phyloP scores from a whole-genome alignment of 2,888 invertebrate genomes.

The Thereva nobilitata region DNA sequence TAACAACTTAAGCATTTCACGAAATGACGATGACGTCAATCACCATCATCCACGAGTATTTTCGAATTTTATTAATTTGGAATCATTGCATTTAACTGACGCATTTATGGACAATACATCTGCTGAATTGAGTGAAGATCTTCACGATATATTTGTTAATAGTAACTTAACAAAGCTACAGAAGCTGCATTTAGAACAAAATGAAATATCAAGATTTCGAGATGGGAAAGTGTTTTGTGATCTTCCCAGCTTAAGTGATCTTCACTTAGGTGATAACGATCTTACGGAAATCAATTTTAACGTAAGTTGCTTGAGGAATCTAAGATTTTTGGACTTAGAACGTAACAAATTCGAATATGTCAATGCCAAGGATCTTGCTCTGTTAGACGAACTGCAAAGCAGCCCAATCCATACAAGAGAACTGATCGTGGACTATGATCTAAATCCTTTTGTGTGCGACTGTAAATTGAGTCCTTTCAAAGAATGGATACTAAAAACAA shows the following conservation, averaged over 20 bases:
- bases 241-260: conserved; percentile 67
- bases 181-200: conserved; percentile 76
- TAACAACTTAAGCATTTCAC: conserved; percentile 68
- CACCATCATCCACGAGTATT: conserved; percentile 70
- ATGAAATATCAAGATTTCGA: conserved; percentile 70
- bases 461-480: conserved; percentile 66
- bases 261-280: conserved; percentile 71
- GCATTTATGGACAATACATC: conserved; percentile 71
- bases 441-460: conserved; percentile 73
- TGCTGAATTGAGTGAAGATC: conserved; percentile 65
- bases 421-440: conserved; percentile 66
- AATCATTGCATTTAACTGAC: conserved; percentile 72
- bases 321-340: conserved; percentile 71
- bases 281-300: conserved; percentile 68
- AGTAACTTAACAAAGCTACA: conserved; percentile 68
- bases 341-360: conserved; percentile 67
- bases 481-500: conserved; percentile 67
- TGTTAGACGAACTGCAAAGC: conserved; percentile 63
- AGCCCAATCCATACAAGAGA: conserved; percentile 54
- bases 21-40: conserved; percentile 61
- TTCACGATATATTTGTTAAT: conserved; percentile 73
- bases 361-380: conserved; percentile 61
- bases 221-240: conserved; percentile 72
- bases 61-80: conserved; percentile 70
- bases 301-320: conserved; percentile 66